Evolutionary conservation across 2,888 invertebrate species (phyloP), one percentile per base, ranked within the genome.

Genomic region (Mystacides longicornis): DNA sequence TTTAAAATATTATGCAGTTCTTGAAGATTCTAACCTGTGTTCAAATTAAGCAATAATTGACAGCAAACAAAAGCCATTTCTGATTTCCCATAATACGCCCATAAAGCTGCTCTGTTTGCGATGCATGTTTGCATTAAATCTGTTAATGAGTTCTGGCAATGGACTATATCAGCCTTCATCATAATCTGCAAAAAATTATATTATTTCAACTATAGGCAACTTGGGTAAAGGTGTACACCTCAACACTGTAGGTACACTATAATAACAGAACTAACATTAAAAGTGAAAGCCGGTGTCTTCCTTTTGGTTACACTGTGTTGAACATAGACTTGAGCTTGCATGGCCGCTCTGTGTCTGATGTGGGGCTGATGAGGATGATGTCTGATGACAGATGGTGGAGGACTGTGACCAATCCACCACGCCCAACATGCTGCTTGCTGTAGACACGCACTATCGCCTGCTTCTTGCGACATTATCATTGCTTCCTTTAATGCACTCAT

Each of bases 391-490:
- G 60, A 65, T 2, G 49, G 68, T 5, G 51, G 68, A 64, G 62
- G 67, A 63, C 51, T 55, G 14, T 33, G 50, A 20, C 69, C 71
- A 48, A 69, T 70, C 60, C 67, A 65, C 61, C 71, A 71, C 64
- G 90, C 80, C 93, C 91, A 94, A 49, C 87, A 87, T 65, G 89
- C 84, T 52, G 90, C 89, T 67, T 90, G 83, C 69, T 92, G 91
- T 52, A 93, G 76, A 67, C 93, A 93, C 53, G 88, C 80, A 65
- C 86, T 85, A 69, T 95, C 94, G 57, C 86, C 89, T 55, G 87
- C 86, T 72, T 93, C 91, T 69, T 94, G 93, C 2, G 93, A 90
- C 67, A 91, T 79, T 71, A 85, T 85, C 52, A 94, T 83, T 9
- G 93, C 89, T 74, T 95, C 94, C 63, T 85, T 84, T n/a, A 95